These are phyloP conservation scores for Dryocosmus kuriphilus DNA, from an alignment of 2,888 invertebrate species.

Conservation along the genomic window DNA sequence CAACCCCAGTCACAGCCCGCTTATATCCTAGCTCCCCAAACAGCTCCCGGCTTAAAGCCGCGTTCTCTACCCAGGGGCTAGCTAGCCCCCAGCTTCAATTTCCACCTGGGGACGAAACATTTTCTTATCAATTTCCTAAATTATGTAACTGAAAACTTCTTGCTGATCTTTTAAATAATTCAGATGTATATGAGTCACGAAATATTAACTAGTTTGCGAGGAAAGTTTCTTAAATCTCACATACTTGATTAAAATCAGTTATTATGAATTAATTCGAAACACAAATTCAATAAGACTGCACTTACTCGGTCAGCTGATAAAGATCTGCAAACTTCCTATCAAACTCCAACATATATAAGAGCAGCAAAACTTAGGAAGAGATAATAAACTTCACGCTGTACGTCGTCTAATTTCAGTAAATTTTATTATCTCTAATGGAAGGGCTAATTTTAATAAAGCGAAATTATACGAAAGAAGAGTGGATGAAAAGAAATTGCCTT, in stretches of 20 bases:
- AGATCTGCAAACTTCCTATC: not conserved
- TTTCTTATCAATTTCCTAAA: not conserved
- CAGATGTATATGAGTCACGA: not conserved
- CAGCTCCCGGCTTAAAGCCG: too few species aligned
- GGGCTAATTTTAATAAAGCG: not conserved
- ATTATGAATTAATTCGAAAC: not conserved
- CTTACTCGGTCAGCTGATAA: not conserved
- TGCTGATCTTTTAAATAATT: not conserved
- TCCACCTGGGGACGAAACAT: too few species aligned
- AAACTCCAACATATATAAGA: not conserved
- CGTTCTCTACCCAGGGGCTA: too few species aligned
- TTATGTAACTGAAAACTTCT: not conserved
- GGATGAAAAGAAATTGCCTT: not conserved
- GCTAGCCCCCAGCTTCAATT: too few species aligned
- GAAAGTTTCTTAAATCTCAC: not conserved
- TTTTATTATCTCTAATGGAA: not conserved
- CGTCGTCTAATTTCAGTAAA: too few species aligned
- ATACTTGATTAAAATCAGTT: not conserved
- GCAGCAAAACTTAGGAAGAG: not conserved
- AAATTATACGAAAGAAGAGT: slow-evolving; percentile 6
- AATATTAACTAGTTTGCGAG: not conserved
- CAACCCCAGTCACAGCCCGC: too few species aligned
- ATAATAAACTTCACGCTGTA: not conserved
- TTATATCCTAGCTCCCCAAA: too few species aligned
- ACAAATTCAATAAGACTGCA: not conserved